These are phyloP conservation scores for Catocala sponsa DNA, from an alignment of 2,888 invertebrate species.

Conservation along the genomic window DNA sequence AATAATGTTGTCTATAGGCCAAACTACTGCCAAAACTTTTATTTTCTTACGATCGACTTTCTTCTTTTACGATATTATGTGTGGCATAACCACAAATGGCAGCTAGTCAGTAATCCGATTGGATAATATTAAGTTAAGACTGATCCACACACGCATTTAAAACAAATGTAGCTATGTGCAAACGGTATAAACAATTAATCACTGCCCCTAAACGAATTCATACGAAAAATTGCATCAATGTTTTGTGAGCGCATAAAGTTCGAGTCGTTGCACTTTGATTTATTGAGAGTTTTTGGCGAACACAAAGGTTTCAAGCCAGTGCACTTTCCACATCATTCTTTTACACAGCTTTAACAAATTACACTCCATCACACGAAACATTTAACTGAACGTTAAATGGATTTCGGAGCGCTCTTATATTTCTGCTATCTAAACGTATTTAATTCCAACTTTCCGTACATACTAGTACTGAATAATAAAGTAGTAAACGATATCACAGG, in stretches of 20 bases:
- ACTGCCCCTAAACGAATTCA: too few relatives aligned
- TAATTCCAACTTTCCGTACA: constrained; percentile 1
- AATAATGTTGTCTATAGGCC: too few relatives aligned
- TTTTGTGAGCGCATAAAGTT: neutral
- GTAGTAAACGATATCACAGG: constrained; percentile 25
- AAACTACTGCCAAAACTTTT: too few relatives aligned
- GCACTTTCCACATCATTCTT: constrained; percentile 6
- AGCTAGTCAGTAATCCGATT: too few relatives aligned
- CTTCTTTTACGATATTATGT: too few relatives aligned
- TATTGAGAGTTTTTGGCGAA: constrained; percentile 7
- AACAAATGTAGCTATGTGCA: too few relatives aligned
- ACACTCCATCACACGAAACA: neutral
- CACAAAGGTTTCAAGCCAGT: constrained; percentile 5
- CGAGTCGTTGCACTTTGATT: neutral
- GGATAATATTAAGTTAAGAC: too few relatives aligned
- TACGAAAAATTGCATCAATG: constrained; percentile 5
- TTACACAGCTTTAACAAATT: constrained; percentile 4
- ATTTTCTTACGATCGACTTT: too few relatives aligned
- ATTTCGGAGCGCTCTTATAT: neutral
- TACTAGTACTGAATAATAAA: constrained; percentile 23
- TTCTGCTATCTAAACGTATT: neutral
- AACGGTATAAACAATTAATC: too few relatives aligned
- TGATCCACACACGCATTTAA: too few relatives aligned
- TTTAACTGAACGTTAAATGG: constrained; percentile 3
- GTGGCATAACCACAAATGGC: too few relatives aligned